Percentiles rank a stretch among this genome's conserved stretches.
phyloP scores from a whole-genome alignment of 2,113 vertebrate species.

The Aldabrachelys gigantea region DNA sequence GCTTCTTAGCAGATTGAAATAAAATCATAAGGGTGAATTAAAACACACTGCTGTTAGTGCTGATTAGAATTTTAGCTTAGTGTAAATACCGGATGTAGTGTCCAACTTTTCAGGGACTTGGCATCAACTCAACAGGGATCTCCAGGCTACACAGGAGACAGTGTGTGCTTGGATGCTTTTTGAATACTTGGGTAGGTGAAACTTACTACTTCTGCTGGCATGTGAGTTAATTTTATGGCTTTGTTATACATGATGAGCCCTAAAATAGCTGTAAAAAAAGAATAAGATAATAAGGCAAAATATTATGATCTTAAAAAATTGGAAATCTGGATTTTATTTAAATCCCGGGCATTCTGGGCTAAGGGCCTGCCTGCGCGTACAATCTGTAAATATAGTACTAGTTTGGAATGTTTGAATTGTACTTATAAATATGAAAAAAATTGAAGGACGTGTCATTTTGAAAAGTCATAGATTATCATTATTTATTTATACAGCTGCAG shows the following conservation, averaged over 20 bases:
- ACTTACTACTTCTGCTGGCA: slow-evolving; percentile 64
- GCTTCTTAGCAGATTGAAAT: slow-evolving; percentile 87
- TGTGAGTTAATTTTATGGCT: slow-evolving; percentile 57
- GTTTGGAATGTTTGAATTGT: slow-evolving; percentile 12
- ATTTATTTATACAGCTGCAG: slow-evolving; percentile 44
- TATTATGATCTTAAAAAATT: background rate
- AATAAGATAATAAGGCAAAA: slow-evolving; percentile 46
- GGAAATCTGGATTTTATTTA: slow-evolving; percentile 24
- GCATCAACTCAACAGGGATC: slow-evolving; percentile 83
- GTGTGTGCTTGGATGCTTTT: slow-evolving; percentile 79
- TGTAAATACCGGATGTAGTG: slow-evolving; percentile 88
- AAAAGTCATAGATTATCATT: background rate
- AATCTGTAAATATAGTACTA: background rate
- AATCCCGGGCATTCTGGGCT: background rate
- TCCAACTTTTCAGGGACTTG: slow-evolving; percentile 88
- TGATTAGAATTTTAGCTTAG: slow-evolving; percentile 86
- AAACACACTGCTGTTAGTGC: slow-evolving; percentile 85
- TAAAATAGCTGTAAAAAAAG: slow-evolving; percentile 30
- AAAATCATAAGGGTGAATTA: slow-evolving; percentile 88
- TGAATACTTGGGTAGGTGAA: slow-evolving; percentile 79
- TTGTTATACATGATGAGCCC: slow-evolving; percentile 45
- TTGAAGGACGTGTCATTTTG: slow-evolving; percentile 21
- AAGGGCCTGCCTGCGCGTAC: background rate
- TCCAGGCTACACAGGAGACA: slow-evolving; percentile 81
- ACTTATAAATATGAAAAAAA: slow-evolving; percentile 47